phyloP scores from a whole-genome alignment of 2,797 vertebrate species.

The Antrozous pallidus region DNA sequence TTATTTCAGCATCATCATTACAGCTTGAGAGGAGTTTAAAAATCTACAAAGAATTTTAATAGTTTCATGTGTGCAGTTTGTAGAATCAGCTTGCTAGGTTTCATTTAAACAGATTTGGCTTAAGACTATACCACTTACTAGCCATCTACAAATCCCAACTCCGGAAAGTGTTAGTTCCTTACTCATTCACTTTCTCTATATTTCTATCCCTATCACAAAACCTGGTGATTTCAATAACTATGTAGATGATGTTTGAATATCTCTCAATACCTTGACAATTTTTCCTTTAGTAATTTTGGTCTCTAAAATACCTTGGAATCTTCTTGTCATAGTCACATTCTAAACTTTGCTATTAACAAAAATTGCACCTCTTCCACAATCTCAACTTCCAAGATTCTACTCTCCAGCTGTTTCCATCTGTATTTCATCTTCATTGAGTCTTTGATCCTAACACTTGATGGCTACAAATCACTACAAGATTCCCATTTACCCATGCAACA shows the following conservation, averaged over 20 bases:
- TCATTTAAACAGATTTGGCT: not conserved
- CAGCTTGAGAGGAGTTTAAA: not conserved
- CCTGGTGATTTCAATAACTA: not conserved
- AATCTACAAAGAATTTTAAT: not conserved
- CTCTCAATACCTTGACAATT: not conserved
- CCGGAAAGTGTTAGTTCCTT: not conserved
- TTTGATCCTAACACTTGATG: not conserved
- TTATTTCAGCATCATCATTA: not conserved
- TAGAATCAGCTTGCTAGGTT: not conserved
- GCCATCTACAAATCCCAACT: not conserved
- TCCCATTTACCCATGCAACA: not conserved
- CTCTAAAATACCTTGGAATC: not conserved
- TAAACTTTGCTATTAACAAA: not conserved
- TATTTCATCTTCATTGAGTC: not conserved
- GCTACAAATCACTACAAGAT: not conserved
- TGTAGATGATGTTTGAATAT: not conserved
- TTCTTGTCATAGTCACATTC: not conserved
- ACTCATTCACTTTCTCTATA: not conserved
- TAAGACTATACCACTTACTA: not conserved
- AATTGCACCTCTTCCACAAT: not conserved
- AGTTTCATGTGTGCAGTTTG: not conserved
- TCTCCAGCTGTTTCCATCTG: not conserved
- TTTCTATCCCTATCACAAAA: not conserved
- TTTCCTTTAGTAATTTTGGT: not conserved
- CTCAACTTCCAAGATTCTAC: not conserved